Percentiles rank a stretch among this genome's conserved stretches.
phyloP scores from a whole-genome alignment of 2,113 vertebrate species.

The Aramus guarauna region DNA sequence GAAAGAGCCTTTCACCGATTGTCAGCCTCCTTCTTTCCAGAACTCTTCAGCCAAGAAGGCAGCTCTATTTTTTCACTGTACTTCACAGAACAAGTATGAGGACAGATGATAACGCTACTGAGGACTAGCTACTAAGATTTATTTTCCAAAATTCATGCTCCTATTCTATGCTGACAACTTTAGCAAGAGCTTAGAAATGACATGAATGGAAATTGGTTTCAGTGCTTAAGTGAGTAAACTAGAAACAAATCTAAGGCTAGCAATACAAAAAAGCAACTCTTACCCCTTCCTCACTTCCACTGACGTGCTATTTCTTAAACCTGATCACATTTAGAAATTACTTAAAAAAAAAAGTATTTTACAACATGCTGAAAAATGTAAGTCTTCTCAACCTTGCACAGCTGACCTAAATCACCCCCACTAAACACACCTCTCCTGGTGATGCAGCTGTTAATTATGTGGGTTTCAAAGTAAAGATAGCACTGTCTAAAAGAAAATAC shows the following conservation, averaged over 20 bases:
- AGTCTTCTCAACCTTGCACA: neutral
- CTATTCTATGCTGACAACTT: neutral
- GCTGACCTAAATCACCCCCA: neutral
- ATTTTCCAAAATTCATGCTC: neutral
- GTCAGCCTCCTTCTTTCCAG: neutral
- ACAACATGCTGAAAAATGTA: neutral
- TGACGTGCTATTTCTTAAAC: neutral
- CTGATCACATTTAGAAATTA: neutral
- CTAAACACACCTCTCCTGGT: neutral
- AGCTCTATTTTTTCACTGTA: neutral
- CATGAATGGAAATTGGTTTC: neutral
- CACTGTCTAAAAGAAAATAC: neutral
- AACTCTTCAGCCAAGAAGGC: neutral
- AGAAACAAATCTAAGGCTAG: neutral
- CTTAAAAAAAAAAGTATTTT: neutral
- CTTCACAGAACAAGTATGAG: neutral
- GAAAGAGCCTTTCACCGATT: neutral
- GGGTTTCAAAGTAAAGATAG: neutral
- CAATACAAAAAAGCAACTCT: neutral
- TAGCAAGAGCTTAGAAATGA: neutral
- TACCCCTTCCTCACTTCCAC: neutral
- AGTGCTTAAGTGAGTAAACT: neutral
- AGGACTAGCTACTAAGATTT: neutral
- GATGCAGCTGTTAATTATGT: neutral
- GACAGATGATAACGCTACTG: neutral